phyloP scores from a whole-genome alignment of 1,140 invertebrate genomes.

The Scaptomyza montana region DNA sequence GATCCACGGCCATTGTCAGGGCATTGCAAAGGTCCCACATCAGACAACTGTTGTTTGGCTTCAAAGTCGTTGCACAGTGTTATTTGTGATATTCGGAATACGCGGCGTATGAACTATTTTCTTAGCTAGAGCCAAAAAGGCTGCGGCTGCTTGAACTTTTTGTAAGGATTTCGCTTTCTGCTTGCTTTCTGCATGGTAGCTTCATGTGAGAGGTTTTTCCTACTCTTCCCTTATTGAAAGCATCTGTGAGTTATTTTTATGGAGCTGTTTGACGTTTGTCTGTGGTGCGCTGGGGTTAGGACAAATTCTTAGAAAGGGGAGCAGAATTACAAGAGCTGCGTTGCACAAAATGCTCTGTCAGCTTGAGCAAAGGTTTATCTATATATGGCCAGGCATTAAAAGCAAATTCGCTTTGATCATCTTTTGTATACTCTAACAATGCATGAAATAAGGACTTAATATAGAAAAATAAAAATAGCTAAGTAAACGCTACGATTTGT shows the following conservation, averaged over 20 bases:
- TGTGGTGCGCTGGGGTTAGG: conserved; percentile 5
- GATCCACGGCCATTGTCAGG: conserved; percentile 10
- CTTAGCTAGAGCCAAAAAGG: conserved; percentile 53
- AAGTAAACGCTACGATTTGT: background rate
- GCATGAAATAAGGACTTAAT: background rate
- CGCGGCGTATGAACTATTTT: conserved; percentile 77
- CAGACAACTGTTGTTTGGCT: conserved; percentile 21
- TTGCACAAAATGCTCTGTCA: conserved; percentile 60
- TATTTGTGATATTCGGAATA: conserved; percentile 72
- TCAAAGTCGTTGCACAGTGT: conserved; percentile 26
- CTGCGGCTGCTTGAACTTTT: conserved; percentile 34
- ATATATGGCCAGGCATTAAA: conserved; percentile 51
- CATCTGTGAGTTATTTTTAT: conserved; percentile 80
- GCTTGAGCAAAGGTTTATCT: conserved; percentile 53
- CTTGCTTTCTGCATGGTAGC: conserved; percentile 20
- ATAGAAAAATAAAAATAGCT: background rate
- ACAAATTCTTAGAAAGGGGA: conserved; percentile 9
- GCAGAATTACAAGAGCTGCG: conserved; percentile 13
- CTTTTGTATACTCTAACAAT: conserved; percentile 34
- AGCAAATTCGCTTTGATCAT: conserved; percentile 33
- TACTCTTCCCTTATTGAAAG: conserved; percentile 53
- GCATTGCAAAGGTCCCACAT: conserved; percentile 31
- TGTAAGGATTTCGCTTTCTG: conserved; percentile 38
- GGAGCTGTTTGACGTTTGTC: conserved; percentile 63
- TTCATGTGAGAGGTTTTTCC: conserved; percentile 7